These are phyloP conservation scores for Trachymyrmex septentrionalis DNA, from an alignment of 1,140 invertebrate species.

Conservation along the genomic window DNA sequence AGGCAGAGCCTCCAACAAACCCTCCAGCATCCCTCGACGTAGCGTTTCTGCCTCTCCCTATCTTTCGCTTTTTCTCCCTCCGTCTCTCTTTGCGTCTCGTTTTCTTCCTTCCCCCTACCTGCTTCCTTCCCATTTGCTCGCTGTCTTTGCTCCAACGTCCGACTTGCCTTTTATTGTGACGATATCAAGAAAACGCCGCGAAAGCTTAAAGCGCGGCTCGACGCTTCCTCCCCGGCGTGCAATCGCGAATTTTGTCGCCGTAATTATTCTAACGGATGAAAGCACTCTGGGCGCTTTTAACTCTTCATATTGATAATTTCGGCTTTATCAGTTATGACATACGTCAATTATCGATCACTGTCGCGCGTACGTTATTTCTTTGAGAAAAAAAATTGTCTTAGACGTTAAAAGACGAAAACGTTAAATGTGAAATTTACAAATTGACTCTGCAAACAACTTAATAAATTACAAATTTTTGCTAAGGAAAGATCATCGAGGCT, in stretches of 20 bases:
- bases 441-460: neutral
- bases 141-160: conserved; percentile 49
- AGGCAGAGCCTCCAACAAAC: conserved; percentile 77
- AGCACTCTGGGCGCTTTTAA: conserved; percentile 17
- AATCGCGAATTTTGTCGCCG: conserved; percentile 59
- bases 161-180: conserved; percentile 48
- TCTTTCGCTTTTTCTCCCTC: conserved; percentile 38
- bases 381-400: neutral
- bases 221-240: conserved; percentile 46
- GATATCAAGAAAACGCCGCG: conserved; percentile 75
- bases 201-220: conserved; percentile 43
- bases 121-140: conserved; percentile 51
- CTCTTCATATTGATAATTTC: neutral
- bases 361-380: too few species aligned
- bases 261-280: conserved; percentile 39
- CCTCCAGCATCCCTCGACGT: conserved; percentile 75
- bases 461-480: neutral
- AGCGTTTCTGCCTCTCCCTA: conserved; percentile 51
- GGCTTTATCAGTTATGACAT: neutral
- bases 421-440: conserved; percentile 2
- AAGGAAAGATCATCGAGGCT: neutral
- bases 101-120: conserved; percentile 39
- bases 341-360: neutral
- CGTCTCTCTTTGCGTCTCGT: conserved; percentile 12
- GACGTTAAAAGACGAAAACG: neutral